Evolutionary conservation across 2,888 invertebrate species (phyloP).

Genomic region (Tholera decimalis): DNA sequence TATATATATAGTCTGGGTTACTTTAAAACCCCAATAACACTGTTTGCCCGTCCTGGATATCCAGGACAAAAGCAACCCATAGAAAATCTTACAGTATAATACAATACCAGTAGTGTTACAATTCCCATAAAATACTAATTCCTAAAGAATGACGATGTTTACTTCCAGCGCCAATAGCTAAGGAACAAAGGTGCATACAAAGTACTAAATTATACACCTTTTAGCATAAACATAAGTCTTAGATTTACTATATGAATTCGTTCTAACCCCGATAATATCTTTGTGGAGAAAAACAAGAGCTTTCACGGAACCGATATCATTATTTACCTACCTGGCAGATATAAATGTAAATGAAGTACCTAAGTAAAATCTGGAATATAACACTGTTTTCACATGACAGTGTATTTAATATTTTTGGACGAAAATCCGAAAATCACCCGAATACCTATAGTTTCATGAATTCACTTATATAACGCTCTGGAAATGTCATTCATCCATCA

Average conservation of each 20-base stretch:
- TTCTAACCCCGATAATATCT: conserved; percentile 48
- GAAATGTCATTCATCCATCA: too few relatives aligned
- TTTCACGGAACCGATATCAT: conserved; percentile 28
- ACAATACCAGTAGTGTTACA: conserved; percentile 9
- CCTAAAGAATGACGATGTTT: conserved; percentile 24
- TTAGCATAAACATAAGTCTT: conserved; percentile 57
- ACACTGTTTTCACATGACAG: too few relatives aligned
- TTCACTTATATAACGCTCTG: too few relatives aligned
- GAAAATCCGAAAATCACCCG: neutral
- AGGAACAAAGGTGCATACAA: conserved; percentile 56
- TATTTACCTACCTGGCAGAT: neutral
- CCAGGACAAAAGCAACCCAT: too few relatives aligned
- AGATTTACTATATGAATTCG: conserved; percentile 56
- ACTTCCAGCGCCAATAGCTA: conserved; percentile 42
- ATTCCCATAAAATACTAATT: conserved; percentile 42
- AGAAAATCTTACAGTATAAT: neutral
- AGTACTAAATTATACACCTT: conserved; percentile 52
- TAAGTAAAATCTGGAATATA: neutral
- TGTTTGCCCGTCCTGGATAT: too few relatives aligned
- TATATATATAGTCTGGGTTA: too few relatives aligned
- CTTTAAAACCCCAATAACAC: too few relatives aligned
- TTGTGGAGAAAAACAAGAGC: conserved; percentile 48
- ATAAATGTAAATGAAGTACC: too few relatives aligned
- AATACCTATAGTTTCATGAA: too few relatives aligned
- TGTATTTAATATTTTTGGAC: neutral